A percentile compares a stretch with the other conserved stretches of the same genome.
Evolutionary conservation across 2,888 invertebrate species (phyloP).

Genomic region (Mesoligia furuncula): DNA sequence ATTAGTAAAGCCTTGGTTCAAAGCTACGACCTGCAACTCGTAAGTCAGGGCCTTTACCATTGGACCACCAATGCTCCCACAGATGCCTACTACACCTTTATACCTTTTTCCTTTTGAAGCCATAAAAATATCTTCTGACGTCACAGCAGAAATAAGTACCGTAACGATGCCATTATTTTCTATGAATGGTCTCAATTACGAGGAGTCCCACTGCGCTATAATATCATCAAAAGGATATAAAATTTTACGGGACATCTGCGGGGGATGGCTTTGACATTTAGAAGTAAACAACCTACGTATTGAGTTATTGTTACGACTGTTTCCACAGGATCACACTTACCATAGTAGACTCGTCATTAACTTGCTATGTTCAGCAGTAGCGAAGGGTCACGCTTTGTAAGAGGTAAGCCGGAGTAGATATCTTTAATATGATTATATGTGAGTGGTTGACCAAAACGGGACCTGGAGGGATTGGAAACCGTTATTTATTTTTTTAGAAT

Average conservation of each 20-base stretch:
- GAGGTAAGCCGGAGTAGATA: too few species aligned
- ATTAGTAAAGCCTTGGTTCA: too few species aligned
- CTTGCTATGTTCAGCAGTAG: too few species aligned
- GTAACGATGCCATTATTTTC: constrained; percentile 39
- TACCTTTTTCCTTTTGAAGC: background rate
- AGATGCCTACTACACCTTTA: too few species aligned
- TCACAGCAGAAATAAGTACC: constrained; percentile 26
- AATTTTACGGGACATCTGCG: constrained; percentile 44
- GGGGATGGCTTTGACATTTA: constrained; percentile 28
- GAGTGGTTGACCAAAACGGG: too few species aligned
- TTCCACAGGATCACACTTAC: background rate
- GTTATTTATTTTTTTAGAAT: too few species aligned
- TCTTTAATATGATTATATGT: too few species aligned
- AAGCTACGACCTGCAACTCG: too few species aligned
- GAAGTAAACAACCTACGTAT: constrained; percentile 17
- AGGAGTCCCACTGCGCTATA: constrained; percentile 24
- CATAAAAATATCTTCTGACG: constrained; percentile 28
- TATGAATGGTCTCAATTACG: constrained; percentile 54
- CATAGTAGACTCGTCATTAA: background rate
- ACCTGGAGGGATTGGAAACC: too few species aligned
- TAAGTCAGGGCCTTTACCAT: too few species aligned
- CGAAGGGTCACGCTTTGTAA: too few species aligned
- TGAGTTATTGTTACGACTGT: background rate
- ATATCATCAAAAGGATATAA: constrained; percentile 55
- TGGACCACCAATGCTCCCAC: too few species aligned